phyloP scores from a whole-genome alignment of 1,140 invertebrate species.

The Neodiprion pinetum region DNA sequence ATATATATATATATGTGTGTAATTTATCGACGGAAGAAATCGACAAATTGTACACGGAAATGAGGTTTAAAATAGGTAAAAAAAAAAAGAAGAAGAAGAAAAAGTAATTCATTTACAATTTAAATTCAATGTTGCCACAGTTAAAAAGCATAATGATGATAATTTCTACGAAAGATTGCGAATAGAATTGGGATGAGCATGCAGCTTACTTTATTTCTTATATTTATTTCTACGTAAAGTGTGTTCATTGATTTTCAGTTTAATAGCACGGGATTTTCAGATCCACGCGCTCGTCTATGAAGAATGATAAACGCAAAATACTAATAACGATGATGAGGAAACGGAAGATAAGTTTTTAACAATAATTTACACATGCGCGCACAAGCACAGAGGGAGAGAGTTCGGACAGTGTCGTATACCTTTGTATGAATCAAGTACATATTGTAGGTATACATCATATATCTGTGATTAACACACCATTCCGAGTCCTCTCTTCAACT shows the following conservation, averaged over 20 bases:
- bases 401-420: too few species aligned
- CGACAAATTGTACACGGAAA: too few species aligned
- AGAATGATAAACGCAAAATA: background rate
- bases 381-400: too few species aligned
- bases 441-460: background rate
- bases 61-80: too few species aligned
- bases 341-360: too few species aligned
- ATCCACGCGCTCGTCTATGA: background rate
- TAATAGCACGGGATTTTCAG: background rate
- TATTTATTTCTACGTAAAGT: background rate
- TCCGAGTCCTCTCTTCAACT: background rate
- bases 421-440: too few species aligned
- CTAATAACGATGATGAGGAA: background rate
- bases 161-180: background rate
- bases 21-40: too few species aligned
- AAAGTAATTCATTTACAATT: background rate
- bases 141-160: background rate
- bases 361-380: too few species aligned
- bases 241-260: conserved; percentile 6
- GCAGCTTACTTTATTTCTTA: conserved; percentile 7
- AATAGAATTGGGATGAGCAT: background rate
- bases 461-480: background rate
- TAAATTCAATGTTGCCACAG: background rate
- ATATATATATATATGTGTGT: too few species aligned
- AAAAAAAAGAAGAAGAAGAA: too few species aligned